Base-by-base conservation (phyloP, 2,888 invertebrate species). In the Eledone cirrhosa region DNA sequence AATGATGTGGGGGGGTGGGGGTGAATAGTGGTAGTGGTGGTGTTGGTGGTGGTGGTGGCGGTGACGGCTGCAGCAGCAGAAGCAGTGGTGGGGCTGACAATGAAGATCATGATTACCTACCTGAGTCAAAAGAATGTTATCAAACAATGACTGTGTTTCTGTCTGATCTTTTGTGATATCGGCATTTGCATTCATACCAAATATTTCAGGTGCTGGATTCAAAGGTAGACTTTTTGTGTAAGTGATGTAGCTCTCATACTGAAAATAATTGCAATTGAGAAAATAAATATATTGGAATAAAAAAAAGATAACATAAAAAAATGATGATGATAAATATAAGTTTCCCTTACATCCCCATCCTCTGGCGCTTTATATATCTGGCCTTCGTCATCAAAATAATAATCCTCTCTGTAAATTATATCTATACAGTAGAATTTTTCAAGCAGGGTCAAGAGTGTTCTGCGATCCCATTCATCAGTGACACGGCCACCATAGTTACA, bases 401-500 rank as follows among this genome's bases (percentile, higher is more conserved):
- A 91, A n/a, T 86, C 81, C 3, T 88, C 85, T 24, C 87, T 82
- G 11, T 88, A 83, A 19, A 91, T 86, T 63, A 91, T 88, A 5
- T 85, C 83, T 0, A 81, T 81, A 80, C 86, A 86, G 85, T 91
- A 91, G 85, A 91, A 92, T 81, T 89, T 90, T 78, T 88, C 85
- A 41, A 92, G 87, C 78, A 92, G 86, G 77, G 92, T 91, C 78
- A 87, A 88, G n/a, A 92, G 88, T 0, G 91, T 91, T 24, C 92
- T 86, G 47, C 92, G 85, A 85, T 92, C 92, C 87, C 91, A 89
- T 85, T 91, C 91, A 82, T 92, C 92, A 1, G 92, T 92, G 14
- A 92, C 92, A 84, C 92, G 89, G 5, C 92, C 92, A 29, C 92
- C 92, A 81, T 92, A 92, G 84, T 92, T 92, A 84, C 92, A 92